These are phyloP conservation scores for Kryptopterus vitreolus DNA, from an alignment of 2,797 vertebrate genomes.

Conservation along the genomic window DNA sequence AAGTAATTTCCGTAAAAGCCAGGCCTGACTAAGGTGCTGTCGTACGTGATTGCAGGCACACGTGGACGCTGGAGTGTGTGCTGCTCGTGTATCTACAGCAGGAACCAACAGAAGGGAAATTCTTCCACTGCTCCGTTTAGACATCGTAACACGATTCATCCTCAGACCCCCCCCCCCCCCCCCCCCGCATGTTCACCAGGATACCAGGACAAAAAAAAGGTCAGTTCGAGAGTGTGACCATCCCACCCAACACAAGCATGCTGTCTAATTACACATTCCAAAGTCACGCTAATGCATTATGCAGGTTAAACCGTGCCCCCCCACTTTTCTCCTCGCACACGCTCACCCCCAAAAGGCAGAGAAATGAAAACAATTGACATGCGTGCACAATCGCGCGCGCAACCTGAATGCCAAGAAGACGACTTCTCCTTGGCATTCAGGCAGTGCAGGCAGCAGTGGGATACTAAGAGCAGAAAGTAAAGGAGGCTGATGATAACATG, in stretches of 20 bases:
- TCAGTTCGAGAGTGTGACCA: not conserved
- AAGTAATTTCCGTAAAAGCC: constrained; percentile 47
- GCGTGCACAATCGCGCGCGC: not conserved
- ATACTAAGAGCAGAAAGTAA: constrained; percentile 24
- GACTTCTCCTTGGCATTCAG: constrained; percentile 22
- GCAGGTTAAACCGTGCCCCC: not conserved
- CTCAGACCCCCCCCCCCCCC: constrained; percentile 35
- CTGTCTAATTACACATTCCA: not conserved
- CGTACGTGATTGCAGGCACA: constrained; percentile 10
- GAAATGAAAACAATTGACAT: constrained; percentile 5
- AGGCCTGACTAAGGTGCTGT: constrained; percentile 26
- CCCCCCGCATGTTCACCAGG: constrained; percentile 22
- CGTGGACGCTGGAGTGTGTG: constrained; percentile 2
- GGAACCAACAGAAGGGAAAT: not conserved
- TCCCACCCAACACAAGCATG: not conserved
- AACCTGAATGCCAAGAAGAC: constrained; percentile 7
- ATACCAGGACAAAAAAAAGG: constrained; percentile 1
- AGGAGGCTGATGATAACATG: constrained; percentile 24
- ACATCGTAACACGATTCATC: constrained; percentile 30
- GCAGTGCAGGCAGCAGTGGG: not conserved
- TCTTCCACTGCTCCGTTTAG: not conserved
- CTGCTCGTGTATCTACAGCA: not conserved
- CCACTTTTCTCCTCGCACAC: not conserved
- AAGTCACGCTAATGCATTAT: not conserved
- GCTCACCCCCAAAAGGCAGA: not conserved